Conservation (phyloP, 2,797 vertebrate species). For the Odontamblyopus lacepedii region DNA sequence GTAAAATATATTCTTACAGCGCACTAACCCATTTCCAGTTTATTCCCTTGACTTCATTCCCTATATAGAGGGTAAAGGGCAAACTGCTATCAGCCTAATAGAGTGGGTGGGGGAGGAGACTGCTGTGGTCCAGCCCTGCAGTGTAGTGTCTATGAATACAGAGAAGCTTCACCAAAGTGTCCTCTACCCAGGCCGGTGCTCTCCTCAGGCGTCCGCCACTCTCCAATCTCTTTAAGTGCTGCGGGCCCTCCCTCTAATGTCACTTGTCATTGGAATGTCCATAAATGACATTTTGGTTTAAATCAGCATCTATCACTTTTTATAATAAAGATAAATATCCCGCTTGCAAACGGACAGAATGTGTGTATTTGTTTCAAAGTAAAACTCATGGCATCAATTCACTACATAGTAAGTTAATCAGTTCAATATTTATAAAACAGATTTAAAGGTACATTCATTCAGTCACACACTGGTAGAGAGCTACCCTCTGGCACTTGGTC, state of each 20-base stretch:
- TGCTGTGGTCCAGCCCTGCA: constrained; percentile 46
- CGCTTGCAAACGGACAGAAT: neutral
- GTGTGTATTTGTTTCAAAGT: neutral
- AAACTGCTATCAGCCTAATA: constrained; percentile 60
- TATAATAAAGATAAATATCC: constrained; percentile 10
- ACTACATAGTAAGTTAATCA: neutral
- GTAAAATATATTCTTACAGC: constrained; percentile 16
- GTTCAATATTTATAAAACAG: neutral
- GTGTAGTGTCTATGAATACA: constrained; percentile 66
- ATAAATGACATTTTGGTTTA: constrained; percentile 63
- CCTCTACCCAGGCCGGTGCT: constrained; percentile 51
- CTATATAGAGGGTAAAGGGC: constrained; percentile 57
- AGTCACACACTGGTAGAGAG: neutral
- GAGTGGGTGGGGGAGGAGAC: constrained; percentile 50
- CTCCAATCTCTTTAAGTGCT: constrained; percentile 74
- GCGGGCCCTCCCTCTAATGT: constrained; percentile 51
- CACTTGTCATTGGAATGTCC: constrained; percentile 72
- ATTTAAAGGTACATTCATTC: neutral
- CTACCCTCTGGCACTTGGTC: neutral
- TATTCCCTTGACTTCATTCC: constrained; percentile 52
- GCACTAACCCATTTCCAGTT: constrained; percentile 27
- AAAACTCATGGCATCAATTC: neutral
- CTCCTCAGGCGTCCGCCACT: constrained; percentile 37
- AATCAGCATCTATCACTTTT: constrained; percentile 51
- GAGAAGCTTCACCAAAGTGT: constrained; percentile 55